Percentiles rank a stretch among this genome's conserved stretches.
These are phyloP conservation scores for Ictidomys tridecemlineatus DNA, from an alignment of 2,113 vertebrate species.

Conservation along the genomic window DNA sequence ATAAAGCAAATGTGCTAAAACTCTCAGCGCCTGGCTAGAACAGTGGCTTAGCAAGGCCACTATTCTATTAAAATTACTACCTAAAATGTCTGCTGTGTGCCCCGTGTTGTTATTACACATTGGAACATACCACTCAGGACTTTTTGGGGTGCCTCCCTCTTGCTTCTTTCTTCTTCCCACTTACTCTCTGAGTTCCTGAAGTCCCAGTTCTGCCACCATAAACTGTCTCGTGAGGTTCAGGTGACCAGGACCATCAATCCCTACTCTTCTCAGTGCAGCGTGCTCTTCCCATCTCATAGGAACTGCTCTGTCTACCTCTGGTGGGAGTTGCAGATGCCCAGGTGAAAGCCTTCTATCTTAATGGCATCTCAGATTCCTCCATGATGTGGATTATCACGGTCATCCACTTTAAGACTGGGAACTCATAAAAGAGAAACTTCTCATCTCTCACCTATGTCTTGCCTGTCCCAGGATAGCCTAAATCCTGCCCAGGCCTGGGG, in stretches of 20 bases:
- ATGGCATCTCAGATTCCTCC: neutral
- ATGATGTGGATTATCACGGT: neutral
- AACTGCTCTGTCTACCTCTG: neutral
- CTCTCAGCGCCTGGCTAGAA: neutral
- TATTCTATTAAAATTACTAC: neutral
- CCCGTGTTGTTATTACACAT: neutral
- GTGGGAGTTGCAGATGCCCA: neutral
- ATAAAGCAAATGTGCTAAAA: neutral
- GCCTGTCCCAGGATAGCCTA: neutral
- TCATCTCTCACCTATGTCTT: neutral
- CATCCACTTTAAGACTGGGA: neutral
- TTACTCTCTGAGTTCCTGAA: neutral
- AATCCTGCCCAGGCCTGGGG: neutral
- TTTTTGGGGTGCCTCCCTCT: neutral
- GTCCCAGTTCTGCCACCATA: neutral
- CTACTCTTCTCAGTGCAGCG: neutral
- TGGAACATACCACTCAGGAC: neutral
- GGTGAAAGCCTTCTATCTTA: neutral
- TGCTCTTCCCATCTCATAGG: neutral
- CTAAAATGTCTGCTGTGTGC: neutral
- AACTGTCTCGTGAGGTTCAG: neutral
- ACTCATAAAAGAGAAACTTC: neutral
- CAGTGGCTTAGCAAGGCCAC: neutral
- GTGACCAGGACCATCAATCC: neutral
- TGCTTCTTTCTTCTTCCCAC: neutral